Percentiles rank a stretch among this genome's conserved stretches.
These are phyloP conservation scores for Microtus pennsylvanicus DNA, from an alignment of 2,113 vertebrate species.

Conservation along the genomic window DNA sequence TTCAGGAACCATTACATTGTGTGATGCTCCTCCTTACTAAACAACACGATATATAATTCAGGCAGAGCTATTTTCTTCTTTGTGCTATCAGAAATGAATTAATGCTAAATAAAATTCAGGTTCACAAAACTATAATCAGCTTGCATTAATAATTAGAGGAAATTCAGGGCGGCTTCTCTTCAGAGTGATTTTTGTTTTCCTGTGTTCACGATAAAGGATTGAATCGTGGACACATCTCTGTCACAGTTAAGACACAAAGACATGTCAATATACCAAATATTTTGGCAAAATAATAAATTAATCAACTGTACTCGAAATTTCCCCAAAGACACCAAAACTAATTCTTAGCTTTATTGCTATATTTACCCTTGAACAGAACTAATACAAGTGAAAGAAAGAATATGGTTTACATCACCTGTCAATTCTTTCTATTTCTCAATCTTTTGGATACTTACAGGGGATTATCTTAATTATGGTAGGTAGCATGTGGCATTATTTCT, in stretches of 20 bases:
- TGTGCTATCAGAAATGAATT: constrained; percentile 65
- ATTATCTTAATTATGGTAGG: not conserved
- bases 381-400: not conserved
- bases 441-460: too few relatives aligned
- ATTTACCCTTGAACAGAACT: not conserved
- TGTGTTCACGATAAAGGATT: not conserved
- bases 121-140: constrained; percentile 55
- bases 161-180: not conserved
- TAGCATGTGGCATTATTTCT: not conserved
- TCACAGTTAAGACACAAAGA: not conserved
- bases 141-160: constrained; percentile 38
- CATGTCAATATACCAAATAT: not conserved
- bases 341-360: not conserved
- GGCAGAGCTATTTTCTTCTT: constrained; percentile 62
- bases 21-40: constrained; percentile 41
- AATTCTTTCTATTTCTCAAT: not conserved
- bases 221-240: not conserved
- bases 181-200: not conserved
- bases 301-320: not conserved
- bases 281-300: not conserved
- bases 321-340: not conserved
- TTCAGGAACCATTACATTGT: constrained; percentile 45
- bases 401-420: not conserved
- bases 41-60: constrained; percentile 62
- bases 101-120: constrained; percentile 62